These are phyloP conservation scores for Cygnus olor DNA, from an alignment of 2,797 vertebrate genomes.

Conservation along the genomic window DNA sequence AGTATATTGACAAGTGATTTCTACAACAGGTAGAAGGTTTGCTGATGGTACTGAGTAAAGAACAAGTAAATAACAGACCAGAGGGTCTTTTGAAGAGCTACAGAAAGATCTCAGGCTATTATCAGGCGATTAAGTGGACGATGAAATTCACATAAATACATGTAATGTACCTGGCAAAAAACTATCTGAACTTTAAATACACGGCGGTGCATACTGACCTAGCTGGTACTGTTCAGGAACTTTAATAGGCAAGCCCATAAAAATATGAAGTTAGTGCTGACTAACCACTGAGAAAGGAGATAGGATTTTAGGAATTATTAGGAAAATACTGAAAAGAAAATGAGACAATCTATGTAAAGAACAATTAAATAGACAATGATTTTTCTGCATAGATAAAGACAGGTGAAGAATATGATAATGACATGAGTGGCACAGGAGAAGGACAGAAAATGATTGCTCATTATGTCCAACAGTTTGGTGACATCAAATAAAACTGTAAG, in stretches of 20 bases:
- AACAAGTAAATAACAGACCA: neutral
- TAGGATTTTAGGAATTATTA: neutral
- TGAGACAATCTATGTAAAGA: neutral
- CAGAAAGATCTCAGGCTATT: neutral
- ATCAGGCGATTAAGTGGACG: neutral
- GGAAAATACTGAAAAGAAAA: neutral
- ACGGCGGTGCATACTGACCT: neutral
- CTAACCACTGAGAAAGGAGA: neutral
- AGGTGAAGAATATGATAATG: neutral
- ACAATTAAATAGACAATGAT: neutral
- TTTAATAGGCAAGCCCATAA: neutral
- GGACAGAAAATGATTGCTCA: neutral
- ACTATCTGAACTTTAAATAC: neutral
- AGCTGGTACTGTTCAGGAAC: neutral
- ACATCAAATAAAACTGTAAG: neutral
- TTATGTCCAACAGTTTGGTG: neutral
- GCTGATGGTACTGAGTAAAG: neutral
- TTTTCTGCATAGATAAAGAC: neutral
- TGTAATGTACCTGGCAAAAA: neutral
- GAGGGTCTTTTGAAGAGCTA: neutral
- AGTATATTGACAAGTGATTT: neutral
- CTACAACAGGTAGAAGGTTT: neutral
- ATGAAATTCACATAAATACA: neutral
- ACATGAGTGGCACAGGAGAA: neutral
- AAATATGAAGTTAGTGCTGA: neutral